Conservation (phyloP, 1,140 invertebrate genomes). For the Trissolcus basalis region DNA sequence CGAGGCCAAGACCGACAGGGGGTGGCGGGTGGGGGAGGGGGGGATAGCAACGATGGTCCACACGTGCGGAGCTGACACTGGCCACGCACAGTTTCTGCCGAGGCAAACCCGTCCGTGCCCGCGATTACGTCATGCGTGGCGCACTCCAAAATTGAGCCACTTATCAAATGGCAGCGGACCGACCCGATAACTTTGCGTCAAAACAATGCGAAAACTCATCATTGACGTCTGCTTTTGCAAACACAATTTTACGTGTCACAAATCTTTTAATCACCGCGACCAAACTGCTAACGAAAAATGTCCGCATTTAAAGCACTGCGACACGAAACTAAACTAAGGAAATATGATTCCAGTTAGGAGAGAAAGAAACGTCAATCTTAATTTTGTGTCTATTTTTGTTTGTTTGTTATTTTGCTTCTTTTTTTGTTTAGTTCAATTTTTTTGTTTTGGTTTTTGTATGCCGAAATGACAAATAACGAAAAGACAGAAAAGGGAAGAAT, state of each 20-base stretch:
- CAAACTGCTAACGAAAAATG: slow-evolving; percentile 24
- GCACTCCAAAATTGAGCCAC: neutral
- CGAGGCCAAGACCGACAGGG: neutral
- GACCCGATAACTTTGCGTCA: slow-evolving; percentile 4
- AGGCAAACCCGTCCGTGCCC: slow-evolving; percentile 1
- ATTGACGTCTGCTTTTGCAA: neutral
- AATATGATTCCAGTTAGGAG: neutral
- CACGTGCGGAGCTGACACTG: slow-evolving; percentile 22
- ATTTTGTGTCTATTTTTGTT: no score
- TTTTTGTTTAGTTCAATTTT: no score
- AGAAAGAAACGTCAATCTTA: no score
- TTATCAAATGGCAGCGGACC: no score
- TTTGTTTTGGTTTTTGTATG: no score
- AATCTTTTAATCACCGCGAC: slow-evolving; percentile 5
- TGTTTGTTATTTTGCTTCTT: no score
- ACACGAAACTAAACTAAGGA: neutral
- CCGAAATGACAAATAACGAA: no score
- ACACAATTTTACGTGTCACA: slow-evolving; percentile 13
- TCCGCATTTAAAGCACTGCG: slow-evolving; percentile 48
- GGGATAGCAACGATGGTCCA: slow-evolving; percentile 9
- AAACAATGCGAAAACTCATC: slow-evolving; percentile 11
- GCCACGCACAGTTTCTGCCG: slow-evolving; percentile 5
- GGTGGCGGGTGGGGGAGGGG: neutral
- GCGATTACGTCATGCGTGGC: slow-evolving; percentile 36
- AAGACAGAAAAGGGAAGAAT: no score